phyloP scores from a whole-genome alignment of 2,113 vertebrate genomes.

The Heterotilapia buettikoferi region DNA sequence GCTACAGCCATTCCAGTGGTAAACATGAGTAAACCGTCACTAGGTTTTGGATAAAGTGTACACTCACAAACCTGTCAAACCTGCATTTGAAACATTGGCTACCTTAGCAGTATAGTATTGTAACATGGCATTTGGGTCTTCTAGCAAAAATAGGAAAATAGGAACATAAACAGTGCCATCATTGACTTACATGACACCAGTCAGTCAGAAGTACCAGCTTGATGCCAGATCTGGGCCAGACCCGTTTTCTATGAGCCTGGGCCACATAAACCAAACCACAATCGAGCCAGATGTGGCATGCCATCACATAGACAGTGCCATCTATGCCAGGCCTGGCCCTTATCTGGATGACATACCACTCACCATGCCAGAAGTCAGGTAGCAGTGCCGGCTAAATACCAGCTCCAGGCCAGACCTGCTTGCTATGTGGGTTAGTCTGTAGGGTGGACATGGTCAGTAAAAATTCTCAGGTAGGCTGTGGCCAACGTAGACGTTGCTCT shows the following conservation, averaged over 20 bases:
- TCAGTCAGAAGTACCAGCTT: not conserved
- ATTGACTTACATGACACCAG: not conserved
- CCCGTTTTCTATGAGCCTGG: not conserved
- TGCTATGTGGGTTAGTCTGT: rapidly evolving
- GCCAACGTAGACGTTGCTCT: not conserved
- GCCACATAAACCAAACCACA: not conserved
- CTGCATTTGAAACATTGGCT: not conserved
- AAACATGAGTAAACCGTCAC: too few relatives aligned
- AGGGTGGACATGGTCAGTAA: not conserved
- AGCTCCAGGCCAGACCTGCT: rapidly evolving
- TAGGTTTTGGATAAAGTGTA: not conserved
- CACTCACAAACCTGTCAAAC: not conserved
- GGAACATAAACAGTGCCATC: not conserved
- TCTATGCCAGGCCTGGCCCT: not conserved
- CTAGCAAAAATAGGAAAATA: not conserved
- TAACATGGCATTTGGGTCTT: not conserved
- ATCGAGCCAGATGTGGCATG: not conserved
- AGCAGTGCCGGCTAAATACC: not conserved
- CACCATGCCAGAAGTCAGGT: not conserved
- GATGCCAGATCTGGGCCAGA: not conserved
- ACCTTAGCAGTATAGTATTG: not conserved
- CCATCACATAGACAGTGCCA: not conserved
- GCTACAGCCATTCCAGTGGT: too few relatives aligned
- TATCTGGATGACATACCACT: not conserved
- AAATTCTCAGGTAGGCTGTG: not conserved